A percentile compares a stretch with the other conserved stretches of the same genome.
Conservation (phyloP, 1,140 invertebrate species). For the Drosophila repleta region DNA sequence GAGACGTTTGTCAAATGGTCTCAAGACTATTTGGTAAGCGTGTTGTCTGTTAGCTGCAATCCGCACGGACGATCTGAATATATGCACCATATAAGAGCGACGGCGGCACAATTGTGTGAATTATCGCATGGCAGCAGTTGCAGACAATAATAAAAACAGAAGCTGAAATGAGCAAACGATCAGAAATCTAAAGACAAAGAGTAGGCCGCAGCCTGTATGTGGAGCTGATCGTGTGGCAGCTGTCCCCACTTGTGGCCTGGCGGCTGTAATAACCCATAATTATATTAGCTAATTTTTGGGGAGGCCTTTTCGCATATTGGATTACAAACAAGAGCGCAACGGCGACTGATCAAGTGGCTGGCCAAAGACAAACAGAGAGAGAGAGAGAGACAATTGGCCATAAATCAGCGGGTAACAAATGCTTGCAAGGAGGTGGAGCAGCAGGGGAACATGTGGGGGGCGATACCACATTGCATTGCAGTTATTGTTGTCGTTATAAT, state of each 20-base stretch:
- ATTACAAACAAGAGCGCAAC: slow-evolving; percentile 38
- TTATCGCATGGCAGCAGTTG: slow-evolving; percentile 48
- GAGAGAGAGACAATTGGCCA: slow-evolving; percentile 66
- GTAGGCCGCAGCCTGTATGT: not conserved
- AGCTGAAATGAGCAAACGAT: not conserved
- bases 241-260: slow-evolving; percentile 16
- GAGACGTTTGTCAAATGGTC: slow-evolving; percentile 19
- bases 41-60: slow-evolving; percentile 12
- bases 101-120: slow-evolving; percentile 68
- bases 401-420: slow-evolving; percentile 73
- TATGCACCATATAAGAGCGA: slow-evolving; percentile 12
- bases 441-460: not conserved
- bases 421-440: slow-evolving; percentile 25
- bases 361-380: slow-evolving; percentile 31
- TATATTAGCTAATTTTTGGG: slow-evolving; percentile 62
- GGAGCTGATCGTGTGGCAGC: slow-evolving; percentile 13
- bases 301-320: slow-evolving; percentile 47
- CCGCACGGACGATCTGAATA: slow-evolving; percentile 37
- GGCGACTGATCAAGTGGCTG: slow-evolving; percentile 31
- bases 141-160: slow-evolving; percentile 5
- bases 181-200: slow-evolving; percentile 9
- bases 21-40: slow-evolving; percentile 35
- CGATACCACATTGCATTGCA: slow-evolving; percentile 37
- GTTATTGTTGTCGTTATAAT: slow-evolving; percentile 82
- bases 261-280: slow-evolving; percentile 66